These are phyloP conservation scores for Dendrolimus punctatus DNA, from an alignment of 1,140 invertebrate genomes.

Conservation along the genomic window DNA sequence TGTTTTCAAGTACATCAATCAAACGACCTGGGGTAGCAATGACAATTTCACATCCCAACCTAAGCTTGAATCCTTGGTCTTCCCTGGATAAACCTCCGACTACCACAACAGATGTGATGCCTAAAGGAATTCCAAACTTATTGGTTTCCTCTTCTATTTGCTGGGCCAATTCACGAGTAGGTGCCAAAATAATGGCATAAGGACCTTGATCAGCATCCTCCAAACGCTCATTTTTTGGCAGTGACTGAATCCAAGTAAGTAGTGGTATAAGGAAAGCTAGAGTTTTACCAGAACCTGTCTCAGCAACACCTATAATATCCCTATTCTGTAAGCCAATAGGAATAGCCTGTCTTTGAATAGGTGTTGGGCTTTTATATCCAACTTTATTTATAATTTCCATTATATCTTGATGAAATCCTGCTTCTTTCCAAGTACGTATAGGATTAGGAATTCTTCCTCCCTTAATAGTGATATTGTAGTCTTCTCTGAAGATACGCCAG, in stretches of 20 bases:
- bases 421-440: constrained; percentile 96
- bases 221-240: constrained; percentile 95
- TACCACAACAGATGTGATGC: constrained; percentile 97
- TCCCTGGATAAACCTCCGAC: constrained; percentile 98
- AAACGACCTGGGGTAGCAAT: constrained; percentile 99
- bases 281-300: constrained; percentile 99
- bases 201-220: constrained; percentile 97
- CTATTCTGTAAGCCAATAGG: constrained; percentile 98
- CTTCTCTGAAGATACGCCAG: constrained; percentile 99
- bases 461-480: constrained; percentile 99
- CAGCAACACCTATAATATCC: constrained; percentile 99
- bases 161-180: constrained; percentile 98
- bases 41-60: constrained; percentile 99
- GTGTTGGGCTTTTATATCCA: constrained; percentile 98
- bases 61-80: constrained; percentile 97
- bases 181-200: constrained; percentile 98
- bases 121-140: constrained; percentile 96
- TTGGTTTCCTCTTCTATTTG: constrained; percentile 99
- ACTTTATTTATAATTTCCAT: constrained; percentile 96
- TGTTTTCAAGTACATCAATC: constrained; percentile 98
- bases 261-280: constrained; percentile 98
- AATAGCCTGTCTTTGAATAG: constrained; percentile 99
- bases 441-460: constrained; percentile 98
- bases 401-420: constrained; percentile 91
- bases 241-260: constrained; percentile 97